These are phyloP conservation scores for Coregonus sp. DNA, from an alignment of 2,797 vertebrate genomes.

Conservation along the genomic window DNA sequence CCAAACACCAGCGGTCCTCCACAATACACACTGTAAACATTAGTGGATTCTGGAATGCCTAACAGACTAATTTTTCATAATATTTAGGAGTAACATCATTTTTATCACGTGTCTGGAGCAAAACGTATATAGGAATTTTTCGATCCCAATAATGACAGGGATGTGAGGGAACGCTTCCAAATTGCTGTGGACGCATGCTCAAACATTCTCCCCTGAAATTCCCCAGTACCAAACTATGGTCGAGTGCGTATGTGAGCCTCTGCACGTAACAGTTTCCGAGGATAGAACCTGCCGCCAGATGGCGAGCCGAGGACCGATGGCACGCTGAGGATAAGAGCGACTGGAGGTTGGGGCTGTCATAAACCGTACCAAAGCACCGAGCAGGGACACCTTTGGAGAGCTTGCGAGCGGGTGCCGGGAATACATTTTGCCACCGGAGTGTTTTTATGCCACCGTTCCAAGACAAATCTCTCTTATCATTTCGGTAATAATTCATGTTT, in stretches of 20 bases:
- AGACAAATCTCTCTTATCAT: conserved; percentile 1
- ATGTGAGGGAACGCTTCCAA: too few species aligned
- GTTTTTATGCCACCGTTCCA: background rate
- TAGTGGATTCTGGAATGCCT: too few species aligned
- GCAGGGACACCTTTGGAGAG: background rate
- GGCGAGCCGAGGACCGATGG: conserved; percentile 12
- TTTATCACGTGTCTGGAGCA: too few species aligned
- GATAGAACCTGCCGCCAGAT: too few species aligned
- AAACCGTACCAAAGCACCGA: background rate
- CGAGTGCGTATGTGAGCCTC: conserved; percentile 66
- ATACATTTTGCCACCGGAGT: background rate
- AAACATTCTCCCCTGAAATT: background rate
- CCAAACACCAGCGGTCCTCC: too few species aligned
- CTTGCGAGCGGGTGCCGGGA: conserved; percentile 12
- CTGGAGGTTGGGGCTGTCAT: background rate
- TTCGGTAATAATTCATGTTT: background rate
- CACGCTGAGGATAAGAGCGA: conserved; percentile 45
- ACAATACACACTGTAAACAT: too few species aligned
- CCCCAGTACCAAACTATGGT: conserved; percentile 10
- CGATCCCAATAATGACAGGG: too few species aligned
- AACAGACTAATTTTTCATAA: too few species aligned
- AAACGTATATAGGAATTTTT: too few species aligned
- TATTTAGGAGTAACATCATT: too few species aligned
- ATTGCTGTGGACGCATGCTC: too few species aligned
- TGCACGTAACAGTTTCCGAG: conserved; percentile 73